Base-by-base conservation (phyloP, 2,113 vertebrate genomes). In the Arvicanthis niloticus region DNA sequence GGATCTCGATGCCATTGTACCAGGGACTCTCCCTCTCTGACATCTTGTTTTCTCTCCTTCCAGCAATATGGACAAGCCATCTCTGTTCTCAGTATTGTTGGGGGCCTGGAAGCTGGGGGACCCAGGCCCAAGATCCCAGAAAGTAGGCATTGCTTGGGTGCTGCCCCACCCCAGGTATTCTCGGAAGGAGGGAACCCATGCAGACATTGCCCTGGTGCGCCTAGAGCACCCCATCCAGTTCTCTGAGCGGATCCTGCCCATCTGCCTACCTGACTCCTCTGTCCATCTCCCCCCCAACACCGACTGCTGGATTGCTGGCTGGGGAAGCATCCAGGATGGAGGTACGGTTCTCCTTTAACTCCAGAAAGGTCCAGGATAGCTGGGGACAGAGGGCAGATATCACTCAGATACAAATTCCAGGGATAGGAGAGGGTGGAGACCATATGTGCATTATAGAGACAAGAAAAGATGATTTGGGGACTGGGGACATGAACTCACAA, bases 231-330 rank as follows among this genome's bases (percentile, higher is more conserved):
- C 98, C 26, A 19, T 98, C 77, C 91, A 11, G 77, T 98, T 97
- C 94, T 96, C 95, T 0, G 96, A 97, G 89, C 84, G 88, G 0
- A 11, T 98, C 91, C 92, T 97, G 86, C 98, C 98, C 91, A 97
- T 98, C 96, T 98, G 98, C 93, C 97, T 98, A 31, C 98, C 97
- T 0, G 96, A 96, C 2, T 22, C 68, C 24, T 88, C 94, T 0
- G 58, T 97, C 10, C 93, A 1, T 0, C 82, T 98, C 75, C 60
- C 34, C 40, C 73, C 93, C 0, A 56, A 84, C 53, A 97, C 93
- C 0, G 4, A 68, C 81, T 98, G 98, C 97, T 98, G 98, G 97
- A 97, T 97, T 1, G 97, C 96, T 1, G 98, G 98, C 94, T 98
- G 98, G 98, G 98, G 98, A 5, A 97, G 91, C 15, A 15, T 97